Conservation (phyloP, 2,797 vertebrate genomes). For the Pangasius larnaudii region DNA sequence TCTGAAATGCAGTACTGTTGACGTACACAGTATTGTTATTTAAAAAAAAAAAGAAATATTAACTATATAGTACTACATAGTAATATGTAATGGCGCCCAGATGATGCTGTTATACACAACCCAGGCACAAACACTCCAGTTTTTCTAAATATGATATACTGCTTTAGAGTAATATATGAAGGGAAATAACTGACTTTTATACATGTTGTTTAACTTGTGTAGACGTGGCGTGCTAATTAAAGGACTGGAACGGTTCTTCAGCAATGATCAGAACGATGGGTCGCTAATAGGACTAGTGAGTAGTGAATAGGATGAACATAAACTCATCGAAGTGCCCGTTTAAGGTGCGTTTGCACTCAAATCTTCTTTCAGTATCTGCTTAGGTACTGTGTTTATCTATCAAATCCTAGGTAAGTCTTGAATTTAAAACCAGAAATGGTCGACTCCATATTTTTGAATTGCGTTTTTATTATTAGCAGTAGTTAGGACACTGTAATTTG, state of each 20-base stretch:
- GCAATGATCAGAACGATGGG: background rate
- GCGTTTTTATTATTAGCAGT: background rate
- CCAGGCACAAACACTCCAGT: background rate
- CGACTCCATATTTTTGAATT: background rate
- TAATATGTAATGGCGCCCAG: background rate
- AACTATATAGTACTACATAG: background rate
- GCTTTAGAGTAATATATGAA: background rate
- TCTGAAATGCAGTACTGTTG: background rate
- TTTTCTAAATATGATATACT: background rate
- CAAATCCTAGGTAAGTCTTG: background rate
- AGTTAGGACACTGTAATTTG: background rate
- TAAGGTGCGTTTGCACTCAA: background rate
- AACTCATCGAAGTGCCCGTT: background rate
- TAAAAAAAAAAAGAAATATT: background rate
- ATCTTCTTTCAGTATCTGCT: background rate
- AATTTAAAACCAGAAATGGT: background rate
- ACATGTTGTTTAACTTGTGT: background rate
- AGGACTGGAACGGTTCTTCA: background rate
- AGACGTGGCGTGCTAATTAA: background rate
- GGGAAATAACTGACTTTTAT: constrained; percentile 4
- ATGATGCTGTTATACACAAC: background rate
- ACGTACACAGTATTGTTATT: background rate
- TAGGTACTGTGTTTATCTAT: background rate
- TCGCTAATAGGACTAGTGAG: background rate
- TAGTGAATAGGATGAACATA: background rate